A percentile compares a stretch with the other conserved stretches of the same genome.
These are phyloP conservation scores for Blennius ocellaris DNA, from an alignment of 2,113 vertebrate genomes.

Conservation along the genomic window DNA sequence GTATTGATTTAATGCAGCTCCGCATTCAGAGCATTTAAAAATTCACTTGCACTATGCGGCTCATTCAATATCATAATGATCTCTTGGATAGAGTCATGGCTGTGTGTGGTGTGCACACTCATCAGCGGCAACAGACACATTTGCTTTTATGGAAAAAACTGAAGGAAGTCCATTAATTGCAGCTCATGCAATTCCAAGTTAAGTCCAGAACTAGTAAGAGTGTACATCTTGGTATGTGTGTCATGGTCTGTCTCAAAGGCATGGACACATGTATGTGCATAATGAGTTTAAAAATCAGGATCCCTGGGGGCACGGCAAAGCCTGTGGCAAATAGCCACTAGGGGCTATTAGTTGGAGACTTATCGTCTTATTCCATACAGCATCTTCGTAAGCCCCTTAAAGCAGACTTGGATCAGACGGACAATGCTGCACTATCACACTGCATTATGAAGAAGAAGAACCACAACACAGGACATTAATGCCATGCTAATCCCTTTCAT, in stretches of 20 bases:
- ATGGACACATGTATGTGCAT: conserved; percentile 50
- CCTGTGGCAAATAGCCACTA: conserved; percentile 59
- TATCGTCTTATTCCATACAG: conserved; percentile 73
- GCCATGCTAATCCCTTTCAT: conserved; percentile 54
- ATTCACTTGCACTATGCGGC: conserved; percentile 55
- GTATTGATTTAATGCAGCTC: conserved; percentile 79
- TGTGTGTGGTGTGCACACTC: not conserved
- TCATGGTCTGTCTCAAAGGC: conserved; percentile 43
- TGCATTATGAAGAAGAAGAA: conserved; percentile 59
- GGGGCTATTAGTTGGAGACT: conserved; percentile 71
- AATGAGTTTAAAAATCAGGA: conserved; percentile 47
- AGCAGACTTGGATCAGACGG: conserved; percentile 69
- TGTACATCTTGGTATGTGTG: not conserved
- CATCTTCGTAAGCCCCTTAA: conserved; percentile 75
- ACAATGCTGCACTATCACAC: conserved; percentile 67
- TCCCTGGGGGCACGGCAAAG: conserved; percentile 45
- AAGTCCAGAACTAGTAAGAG: not conserved
- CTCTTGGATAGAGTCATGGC: conserved; percentile 26
- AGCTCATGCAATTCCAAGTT: not conserved
- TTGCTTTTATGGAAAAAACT: conserved; percentile 37
- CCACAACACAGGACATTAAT: conserved; percentile 48
- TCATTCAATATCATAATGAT: conserved; percentile 57
- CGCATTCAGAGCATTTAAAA: conserved; percentile 60
- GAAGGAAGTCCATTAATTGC: conserved; percentile 46
- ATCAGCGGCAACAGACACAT: conserved; percentile 36